These are phyloP conservation scores for Trachelus stipa DNA, from an alignment of 2,888 invertebrate species.

Conservation along the genomic window DNA sequence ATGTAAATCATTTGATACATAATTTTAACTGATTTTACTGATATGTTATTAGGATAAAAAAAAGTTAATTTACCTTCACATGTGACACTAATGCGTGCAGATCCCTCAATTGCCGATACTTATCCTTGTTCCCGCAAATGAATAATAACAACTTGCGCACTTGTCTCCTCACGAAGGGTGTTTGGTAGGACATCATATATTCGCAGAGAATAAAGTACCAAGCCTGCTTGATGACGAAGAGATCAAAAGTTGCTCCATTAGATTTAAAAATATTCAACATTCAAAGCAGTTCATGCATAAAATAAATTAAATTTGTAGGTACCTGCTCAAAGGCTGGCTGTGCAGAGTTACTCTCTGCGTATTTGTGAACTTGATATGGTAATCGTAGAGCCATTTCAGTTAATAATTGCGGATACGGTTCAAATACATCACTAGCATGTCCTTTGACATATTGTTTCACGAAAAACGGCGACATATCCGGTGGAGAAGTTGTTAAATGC, in stretches of 20 bases:
- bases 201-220: conserved; percentile 90
- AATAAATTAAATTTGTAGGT: not conserved
- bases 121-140: conserved; percentile 95
- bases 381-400: conserved; percentile 95
- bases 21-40: conserved; percentile 9
- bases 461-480: conserved; percentile 97
- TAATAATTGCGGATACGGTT: conserved; percentile 92
- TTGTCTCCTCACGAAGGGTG: conserved; percentile 90
- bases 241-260: conserved; percentile 36
- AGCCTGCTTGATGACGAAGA: conserved; percentile 59
- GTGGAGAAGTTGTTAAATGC: conserved; percentile 82
- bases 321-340: conserved; percentile 62
- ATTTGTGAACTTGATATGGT: conserved; percentile 92
- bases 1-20: not conserved
- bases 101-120: conserved; percentile 93
- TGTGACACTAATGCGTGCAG: conserved; percentile 93
- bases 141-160: conserved; percentile 91
- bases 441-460: conserved; percentile 91
- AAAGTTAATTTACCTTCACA: conserved; percentile 71
- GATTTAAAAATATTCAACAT: conserved; percentile 36
- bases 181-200: conserved; percentile 94
- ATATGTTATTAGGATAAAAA: not conserved
- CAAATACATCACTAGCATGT: conserved; percentile 92
- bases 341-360: conserved; percentile 63
- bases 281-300: conserved; percentile 20